Percentiles rank a stretch among this genome's conserved stretches.
These are phyloP conservation scores for Vespertilio murinus DNA, from an alignment of 2,797 vertebrate species.

Conservation along the genomic window DNA sequence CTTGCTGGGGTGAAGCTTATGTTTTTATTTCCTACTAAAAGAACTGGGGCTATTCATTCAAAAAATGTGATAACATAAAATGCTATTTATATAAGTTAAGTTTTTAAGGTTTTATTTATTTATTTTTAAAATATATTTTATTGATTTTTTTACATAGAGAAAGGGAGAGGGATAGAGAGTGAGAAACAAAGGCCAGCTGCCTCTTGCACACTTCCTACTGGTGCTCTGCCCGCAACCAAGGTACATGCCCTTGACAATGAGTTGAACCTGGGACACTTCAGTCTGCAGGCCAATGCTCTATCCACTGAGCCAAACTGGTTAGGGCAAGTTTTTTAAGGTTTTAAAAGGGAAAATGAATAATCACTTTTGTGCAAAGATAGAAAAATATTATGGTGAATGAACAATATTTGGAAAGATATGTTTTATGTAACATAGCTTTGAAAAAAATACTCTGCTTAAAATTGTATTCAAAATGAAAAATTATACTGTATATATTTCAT, in stretches of 20 bases:
- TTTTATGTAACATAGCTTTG: background rate
- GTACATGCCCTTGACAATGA: too few species aligned
- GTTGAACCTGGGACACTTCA: too few species aligned
- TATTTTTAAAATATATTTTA: too few species aligned
- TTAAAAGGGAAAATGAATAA: background rate
- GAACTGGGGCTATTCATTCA: background rate
- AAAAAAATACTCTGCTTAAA: background rate
- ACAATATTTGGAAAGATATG: background rate
- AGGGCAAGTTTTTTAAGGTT: background rate
- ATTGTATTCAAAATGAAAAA: background rate
- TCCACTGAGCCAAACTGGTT: too few species aligned
- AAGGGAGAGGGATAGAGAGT: too few species aligned
- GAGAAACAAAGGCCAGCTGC: too few species aligned
- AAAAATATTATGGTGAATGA: background rate
- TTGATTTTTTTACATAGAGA: too few species aligned
- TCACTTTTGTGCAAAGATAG: background rate
- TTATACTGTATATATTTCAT: background rate
- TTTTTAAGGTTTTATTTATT: background rate
- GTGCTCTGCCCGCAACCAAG: too few species aligned
- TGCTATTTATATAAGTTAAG: background rate
- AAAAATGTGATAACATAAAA: constrained; percentile 3
- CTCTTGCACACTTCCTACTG: too few species aligned
- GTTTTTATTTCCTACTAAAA: background rate
- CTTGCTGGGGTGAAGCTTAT: background rate
- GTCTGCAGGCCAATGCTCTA: too few species aligned